A percentile compares a stretch with the other conserved stretches of the same genome.
Evolutionary conservation across 1,140 invertebrate species (phyloP).

Genomic region (Anastrepha obliqua): DNA sequence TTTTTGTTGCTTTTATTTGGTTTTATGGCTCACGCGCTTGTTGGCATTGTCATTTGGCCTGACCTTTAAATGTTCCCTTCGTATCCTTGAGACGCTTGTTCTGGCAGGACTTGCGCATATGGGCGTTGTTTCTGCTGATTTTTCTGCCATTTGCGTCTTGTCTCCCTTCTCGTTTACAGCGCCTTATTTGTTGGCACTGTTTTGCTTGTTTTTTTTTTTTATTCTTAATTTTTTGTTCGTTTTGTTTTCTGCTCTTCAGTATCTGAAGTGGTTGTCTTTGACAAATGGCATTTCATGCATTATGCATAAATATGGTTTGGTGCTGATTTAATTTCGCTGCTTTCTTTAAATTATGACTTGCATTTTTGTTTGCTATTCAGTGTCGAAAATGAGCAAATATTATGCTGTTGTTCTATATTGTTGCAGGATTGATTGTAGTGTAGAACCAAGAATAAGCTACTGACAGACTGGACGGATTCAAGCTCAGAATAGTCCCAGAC

Average conservation of each 20-base stretch:
- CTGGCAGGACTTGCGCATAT: not conserved
- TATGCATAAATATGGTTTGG: constrained; percentile 27
- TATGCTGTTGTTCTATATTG: too few species aligned
- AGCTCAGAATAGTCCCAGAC: too few species aligned
- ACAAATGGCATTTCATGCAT: constrained; percentile 51
- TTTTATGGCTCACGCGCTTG: constrained; percentile 42
- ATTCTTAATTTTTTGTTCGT: not conserved
- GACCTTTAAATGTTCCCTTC: constrained; percentile 15
- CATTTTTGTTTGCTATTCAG: constrained; percentile 21
- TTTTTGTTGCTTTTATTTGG: not conserved
- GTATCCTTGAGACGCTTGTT: constrained; percentile 33
- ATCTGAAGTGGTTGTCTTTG: constrained; percentile 40
- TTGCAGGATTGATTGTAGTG: too few species aligned
- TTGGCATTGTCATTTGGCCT: constrained; percentile 41
- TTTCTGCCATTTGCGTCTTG: not conserved
- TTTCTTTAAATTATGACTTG: not conserved
- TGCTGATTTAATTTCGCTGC: constrained; percentile 35
- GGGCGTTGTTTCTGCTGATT: not conserved
- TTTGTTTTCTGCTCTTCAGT: not conserved
- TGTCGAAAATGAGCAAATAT: constrained; percentile 33
- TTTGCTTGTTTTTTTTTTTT: constrained; percentile 14
- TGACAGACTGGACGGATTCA: too few species aligned
- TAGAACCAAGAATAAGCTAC: too few species aligned
- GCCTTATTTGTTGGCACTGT: not conserved
- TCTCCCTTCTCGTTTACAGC: not conserved